Evolutionary conservation across 2,113 vertebrate species (phyloP), one percentile per base, ranked within the genome.

Genomic region (Mohoua ochrocephala): DNA sequence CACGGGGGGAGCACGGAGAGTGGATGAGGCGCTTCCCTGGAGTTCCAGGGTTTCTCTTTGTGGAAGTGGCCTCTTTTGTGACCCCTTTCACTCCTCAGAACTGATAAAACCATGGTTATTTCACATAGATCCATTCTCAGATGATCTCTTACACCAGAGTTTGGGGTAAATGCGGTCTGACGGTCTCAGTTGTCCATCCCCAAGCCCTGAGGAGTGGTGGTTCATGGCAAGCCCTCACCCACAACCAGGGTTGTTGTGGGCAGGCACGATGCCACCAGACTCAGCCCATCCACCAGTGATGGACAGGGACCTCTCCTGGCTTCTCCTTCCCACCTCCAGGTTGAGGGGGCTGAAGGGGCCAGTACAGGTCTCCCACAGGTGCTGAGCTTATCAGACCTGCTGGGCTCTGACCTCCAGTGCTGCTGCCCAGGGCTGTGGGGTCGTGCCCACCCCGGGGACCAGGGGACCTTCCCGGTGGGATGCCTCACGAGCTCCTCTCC

Each of bases 341-440:
- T 1, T 47, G 42, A 41, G 6, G 7, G 61, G 71, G 33, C 8
- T 77, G 44, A 20, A 68, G 64, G 24, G 28, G 4, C 45, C 15
- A 5, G 1, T 1, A 2, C 1, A 5, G 15, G 11, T 35, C 22
- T 54, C 59, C 27, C 6, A 2, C 3, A 22, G 22, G 31, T 10
- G 78, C 30, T 45, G 42, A 27, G 22, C 49, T 53, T 5, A 4
- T 4, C 10, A 67, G 37, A 19, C 6, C 70, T 79, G 26, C 76
- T 59, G 75, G 31, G 30, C 42, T 59, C 42, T 61, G 39, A 18
- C 41, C 56, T 60, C 27, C 3, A 1, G 22, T 2, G 9, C 10
- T 9, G 13, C 14, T 60, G 57, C 56, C 50, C 64, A 63, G 50
- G 33, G 52, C 49, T 1, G 0, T 1, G 17, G 6, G 1, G 50